These are phyloP conservation scores for Ceraclea dissimilis DNA, from an alignment of 2,888 invertebrate species.

Conservation along the genomic window DNA sequence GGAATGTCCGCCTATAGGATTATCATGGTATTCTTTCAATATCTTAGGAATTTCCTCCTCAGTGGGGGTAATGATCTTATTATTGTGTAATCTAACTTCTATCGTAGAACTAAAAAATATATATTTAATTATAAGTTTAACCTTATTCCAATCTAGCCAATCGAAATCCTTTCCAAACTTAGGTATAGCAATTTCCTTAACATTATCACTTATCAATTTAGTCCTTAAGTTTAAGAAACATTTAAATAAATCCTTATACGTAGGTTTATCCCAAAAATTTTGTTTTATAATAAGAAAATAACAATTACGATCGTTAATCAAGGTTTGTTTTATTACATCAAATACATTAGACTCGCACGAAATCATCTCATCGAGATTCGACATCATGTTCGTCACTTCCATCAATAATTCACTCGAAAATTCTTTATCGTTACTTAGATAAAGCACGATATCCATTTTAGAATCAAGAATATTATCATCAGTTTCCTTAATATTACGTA, in stretches of 20 bases:
- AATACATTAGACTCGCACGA: background rate
- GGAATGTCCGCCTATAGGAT: slow-evolving; percentile 11
- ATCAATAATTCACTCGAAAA: background rate
- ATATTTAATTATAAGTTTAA: slow-evolving; percentile 24
- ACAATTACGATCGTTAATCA: slow-evolving; percentile 12
- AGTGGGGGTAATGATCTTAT: background rate
- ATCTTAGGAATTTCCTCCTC: background rate
- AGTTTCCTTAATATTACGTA: background rate
- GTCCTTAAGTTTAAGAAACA: slow-evolving; percentile 14
- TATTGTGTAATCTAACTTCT: background rate
- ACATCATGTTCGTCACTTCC: background rate
- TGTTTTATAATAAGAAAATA: slow-evolving; percentile 20
- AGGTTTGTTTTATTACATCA: background rate
- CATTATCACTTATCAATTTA: slow-evolving; percentile 13
- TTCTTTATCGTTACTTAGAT: slow-evolving; percentile 1
- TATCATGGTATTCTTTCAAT: background rate
- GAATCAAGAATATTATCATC: background rate
- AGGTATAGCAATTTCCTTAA: slow-evolving; percentile 18
- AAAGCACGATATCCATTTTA: background rate
- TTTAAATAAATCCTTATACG: slow-evolving; percentile 26
- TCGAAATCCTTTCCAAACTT: slow-evolving; percentile 7
- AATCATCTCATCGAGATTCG: no score
- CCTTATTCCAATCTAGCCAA: slow-evolving; percentile 21
- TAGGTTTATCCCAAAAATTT: slow-evolving; percentile 23
- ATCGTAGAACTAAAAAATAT: slow-evolving; percentile 21